Evolutionary conservation across 2,113 vertebrate species (phyloP).

Genomic region (Nibea coibor): DNA sequence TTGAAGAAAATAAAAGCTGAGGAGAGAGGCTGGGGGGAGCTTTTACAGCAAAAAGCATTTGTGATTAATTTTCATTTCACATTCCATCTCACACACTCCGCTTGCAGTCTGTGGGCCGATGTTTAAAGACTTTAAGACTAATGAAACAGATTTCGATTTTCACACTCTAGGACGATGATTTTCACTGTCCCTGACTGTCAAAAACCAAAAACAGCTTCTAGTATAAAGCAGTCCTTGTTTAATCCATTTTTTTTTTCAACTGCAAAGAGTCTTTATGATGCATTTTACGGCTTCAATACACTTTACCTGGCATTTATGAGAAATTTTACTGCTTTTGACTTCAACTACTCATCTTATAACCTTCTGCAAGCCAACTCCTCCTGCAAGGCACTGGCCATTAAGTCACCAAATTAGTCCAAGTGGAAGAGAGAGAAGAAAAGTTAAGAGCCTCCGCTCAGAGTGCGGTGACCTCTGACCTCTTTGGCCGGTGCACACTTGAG

Average conservation of each 20-base stretch:
- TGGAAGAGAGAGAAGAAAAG: slow-evolving; percentile 57
- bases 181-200: slow-evolving; percentile 18
- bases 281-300: slow-evolving; percentile 51
- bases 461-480: slow-evolving; percentile 64
- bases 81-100: slow-evolving; percentile 41
- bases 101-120: not conserved
- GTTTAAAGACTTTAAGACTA: slow-evolving; percentile 20
- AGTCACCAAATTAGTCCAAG: slow-evolving; percentile 65
- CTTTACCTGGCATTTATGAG: slow-evolving; percentile 53
- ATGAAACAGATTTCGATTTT: slow-evolving; percentile 27
- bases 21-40: not conserved
- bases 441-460: slow-evolving; percentile 47
- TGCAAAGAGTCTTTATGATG: slow-evolving; percentile 42
- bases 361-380: slow-evolving; percentile 18
- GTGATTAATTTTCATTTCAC: slow-evolving; percentile 45
- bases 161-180: not conserved
- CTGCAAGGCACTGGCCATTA: slow-evolving; percentile 55
- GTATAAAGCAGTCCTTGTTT: slow-evolving; percentile 37
- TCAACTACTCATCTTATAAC: slow-evolving; percentile 12
- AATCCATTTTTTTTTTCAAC: slow-evolving; percentile 9
- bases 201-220: not conserved
- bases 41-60: slow-evolving; percentile 15
- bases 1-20: not conserved
- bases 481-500: slow-evolving; percentile 62
- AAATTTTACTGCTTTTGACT: slow-evolving; percentile 52